phyloP scores from a whole-genome alignment of 2,888 invertebrate genomes.

The Drosophila anomalata region DNA sequence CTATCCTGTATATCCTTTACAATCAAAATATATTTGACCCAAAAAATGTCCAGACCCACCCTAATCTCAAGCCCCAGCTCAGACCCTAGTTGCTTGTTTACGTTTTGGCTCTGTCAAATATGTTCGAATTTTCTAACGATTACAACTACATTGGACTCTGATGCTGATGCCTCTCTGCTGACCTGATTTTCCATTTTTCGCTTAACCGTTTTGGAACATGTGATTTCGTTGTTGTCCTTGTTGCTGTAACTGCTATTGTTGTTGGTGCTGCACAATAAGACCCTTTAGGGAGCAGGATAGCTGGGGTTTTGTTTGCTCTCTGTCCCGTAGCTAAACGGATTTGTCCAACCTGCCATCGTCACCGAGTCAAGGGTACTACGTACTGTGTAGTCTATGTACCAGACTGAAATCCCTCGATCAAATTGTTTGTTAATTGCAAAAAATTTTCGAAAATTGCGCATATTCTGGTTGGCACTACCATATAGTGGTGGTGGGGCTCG shows the following conservation, averaged over 20 bases:
- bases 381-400: neutral
- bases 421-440: constrained; percentile 74
- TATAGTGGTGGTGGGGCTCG: constrained; percentile 13
- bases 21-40: neutral
- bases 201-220: constrained; percentile 66
- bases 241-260: constrained; percentile 53
- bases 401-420: constrained; percentile 41
- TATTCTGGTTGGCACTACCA: constrained; percentile 36
- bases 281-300: constrained; percentile 36
- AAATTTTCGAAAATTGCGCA: constrained; percentile 55
- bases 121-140: constrained; percentile 81
- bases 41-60: constrained; percentile 6
- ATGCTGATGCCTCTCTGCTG: constrained; percentile 42
- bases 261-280: constrained; percentile 51
- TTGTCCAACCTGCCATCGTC: constrained; percentile 75
- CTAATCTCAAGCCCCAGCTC: constrained; percentile 23
- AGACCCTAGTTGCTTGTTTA: constrained; percentile 62
- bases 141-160: constrained; percentile 66
- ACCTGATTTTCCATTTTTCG: constrained; percentile 77
- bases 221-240: constrained; percentile 68
- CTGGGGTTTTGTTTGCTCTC: constrained; percentile 52
- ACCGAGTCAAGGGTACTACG: constrained; percentile 35
- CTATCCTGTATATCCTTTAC: neutral
- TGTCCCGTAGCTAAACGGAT: constrained; percentile 67
- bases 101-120: constrained; percentile 82